Base-by-base conservation (phyloP, 2,797 vertebrate genomes). In the Poeciliopsis gracilis region DNA sequence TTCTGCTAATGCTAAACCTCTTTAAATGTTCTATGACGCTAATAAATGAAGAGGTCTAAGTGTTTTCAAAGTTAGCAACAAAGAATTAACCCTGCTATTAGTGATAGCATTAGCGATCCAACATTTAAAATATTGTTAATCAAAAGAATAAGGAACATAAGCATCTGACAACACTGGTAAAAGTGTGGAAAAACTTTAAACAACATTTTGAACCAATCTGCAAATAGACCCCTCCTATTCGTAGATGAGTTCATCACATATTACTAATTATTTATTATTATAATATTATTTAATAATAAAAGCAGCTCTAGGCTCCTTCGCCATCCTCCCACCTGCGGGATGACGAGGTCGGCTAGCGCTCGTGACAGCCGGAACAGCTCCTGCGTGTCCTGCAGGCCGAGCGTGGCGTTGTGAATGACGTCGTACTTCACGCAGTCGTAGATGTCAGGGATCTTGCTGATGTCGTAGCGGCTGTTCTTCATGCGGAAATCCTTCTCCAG, bases 341-440 rank as follows among this genome's bases (percentile, higher is more conserved):
- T 99, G 89, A 99, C 96, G 30, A 99, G 92, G 86, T 99, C 97
- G 0, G 98, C 98, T 89, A 99, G 75, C 0, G 97, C 97, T 81
- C 98, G 96, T 77, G 98, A 99, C 80, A 99, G 95, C 43, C 93
- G 95, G 83, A 99, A 97, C 76, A 99, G 95, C 66, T 99, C 98
- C 70, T 97, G 92, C 0, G 97, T 99, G 94, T 98, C 97, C 93
- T 97, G 95, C 86, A 99, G 95, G 41, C 95, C 97, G 82, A 99
- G 95, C 0, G 95, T 91, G 10, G 95, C 90, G 81, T 99, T 99
- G 95, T 99, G 98, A 84, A 99, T 98, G 0, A 97, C 96, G 3
- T 99, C 98, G 2, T 99, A 99, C 85, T 99, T 99, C 87, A 99
- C 96, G 57, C 98, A 99, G 95, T 99, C 98, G 0, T 99, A 99